These are phyloP conservation scores for Drosophila parthenogenetica DNA, from an alignment of 2,888 invertebrate genomes.

Conservation along the genomic window DNA sequence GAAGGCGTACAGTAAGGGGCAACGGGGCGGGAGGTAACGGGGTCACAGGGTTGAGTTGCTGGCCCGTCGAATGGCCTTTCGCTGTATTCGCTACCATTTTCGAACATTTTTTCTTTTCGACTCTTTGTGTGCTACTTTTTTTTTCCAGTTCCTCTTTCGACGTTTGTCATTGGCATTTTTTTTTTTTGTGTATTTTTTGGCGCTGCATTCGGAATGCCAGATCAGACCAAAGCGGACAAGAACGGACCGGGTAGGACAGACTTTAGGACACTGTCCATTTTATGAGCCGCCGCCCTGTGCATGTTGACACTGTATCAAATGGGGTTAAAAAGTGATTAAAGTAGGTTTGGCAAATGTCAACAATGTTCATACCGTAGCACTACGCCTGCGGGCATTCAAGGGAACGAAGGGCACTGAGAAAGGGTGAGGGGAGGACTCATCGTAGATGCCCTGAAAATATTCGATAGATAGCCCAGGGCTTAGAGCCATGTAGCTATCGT, in stretches of 20 bases:
- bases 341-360: constrained; percentile 83
- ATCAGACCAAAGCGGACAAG: constrained; percentile 19
- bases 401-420: neutral
- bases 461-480: constrained; percentile 43
- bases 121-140: constrained; percentile 23
- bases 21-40: constrained; percentile 1
- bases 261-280: constrained; percentile 63
- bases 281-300: constrained; percentile 73
- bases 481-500: constrained; percentile 74
- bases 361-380: constrained; percentile 76
- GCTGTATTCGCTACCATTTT: constrained; percentile 42
- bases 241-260: constrained; percentile 9
- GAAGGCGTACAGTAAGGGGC: neutral
- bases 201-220: constrained; percentile 36
- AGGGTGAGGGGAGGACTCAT: neutral
- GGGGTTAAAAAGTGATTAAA: constrained; percentile 84
- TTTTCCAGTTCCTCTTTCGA: constrained; percentile 44
- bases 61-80: constrained; percentile 35
- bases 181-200: constrained; percentile 50
- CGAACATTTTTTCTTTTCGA: constrained; percentile 8
- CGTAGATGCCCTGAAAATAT: neutral
- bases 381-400: constrained; percentile 36
- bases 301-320: constrained; percentile 83
- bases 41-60: constrained; percentile 4
- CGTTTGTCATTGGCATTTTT: constrained; percentile 80